A percentile compares a stretch with the other conserved stretches of the same genome.
These are phyloP conservation scores for Dicyrtomina minuta DNA, from an alignment of 2,888 invertebrate species.

Conservation along the genomic window DNA sequence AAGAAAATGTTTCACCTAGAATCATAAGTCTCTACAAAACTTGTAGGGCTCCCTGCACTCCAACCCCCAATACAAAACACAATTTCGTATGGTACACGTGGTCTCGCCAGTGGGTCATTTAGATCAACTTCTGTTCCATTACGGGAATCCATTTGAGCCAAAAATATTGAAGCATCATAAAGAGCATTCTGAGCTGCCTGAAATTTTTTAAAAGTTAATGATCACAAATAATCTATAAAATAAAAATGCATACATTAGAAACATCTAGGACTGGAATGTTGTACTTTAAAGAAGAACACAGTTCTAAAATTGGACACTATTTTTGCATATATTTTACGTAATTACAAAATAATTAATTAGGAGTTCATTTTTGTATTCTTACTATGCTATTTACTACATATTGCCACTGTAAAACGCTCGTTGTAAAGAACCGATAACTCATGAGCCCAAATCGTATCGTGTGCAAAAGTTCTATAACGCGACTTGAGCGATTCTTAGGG, in stretches of 20 bases:
- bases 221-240: too few relatives aligned
- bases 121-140: slow-evolving; percentile 55
- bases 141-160: slow-evolving; percentile 61
- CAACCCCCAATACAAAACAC: slow-evolving; percentile 61
- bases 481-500: slow-evolving; percentile 60
- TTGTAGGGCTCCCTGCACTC: slow-evolving; percentile 75
- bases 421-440: slow-evolving; percentile 63
- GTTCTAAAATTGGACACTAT: too few relatives aligned
- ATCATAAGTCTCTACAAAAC: slow-evolving; percentile 61
- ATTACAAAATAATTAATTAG: background rate
- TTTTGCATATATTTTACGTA: background rate
- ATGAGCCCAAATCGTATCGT: slow-evolving; percentile 70
- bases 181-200: slow-evolving; percentile 63
- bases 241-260: too few relatives aligned
- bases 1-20: slow-evolving; percentile 43
- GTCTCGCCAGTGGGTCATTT: slow-evolving; percentile 65
- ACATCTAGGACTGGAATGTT: too few relatives aligned
- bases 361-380: background rate
- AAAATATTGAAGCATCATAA: slow-evolving; percentile 62
- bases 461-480: slow-evolving; percentile 65
- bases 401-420: slow-evolving; percentile 50
- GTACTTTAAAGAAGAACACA: too few relatives aligned
- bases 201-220: too few relatives aligned
- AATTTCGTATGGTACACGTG: slow-evolving; percentile 65
- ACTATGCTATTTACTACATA: slow-evolving; percentile 46